Evolutionary conservation across 64 coral and sea anemone genomes (phyloP).

Genomic region (Exaiptasia diaphana): DNA sequence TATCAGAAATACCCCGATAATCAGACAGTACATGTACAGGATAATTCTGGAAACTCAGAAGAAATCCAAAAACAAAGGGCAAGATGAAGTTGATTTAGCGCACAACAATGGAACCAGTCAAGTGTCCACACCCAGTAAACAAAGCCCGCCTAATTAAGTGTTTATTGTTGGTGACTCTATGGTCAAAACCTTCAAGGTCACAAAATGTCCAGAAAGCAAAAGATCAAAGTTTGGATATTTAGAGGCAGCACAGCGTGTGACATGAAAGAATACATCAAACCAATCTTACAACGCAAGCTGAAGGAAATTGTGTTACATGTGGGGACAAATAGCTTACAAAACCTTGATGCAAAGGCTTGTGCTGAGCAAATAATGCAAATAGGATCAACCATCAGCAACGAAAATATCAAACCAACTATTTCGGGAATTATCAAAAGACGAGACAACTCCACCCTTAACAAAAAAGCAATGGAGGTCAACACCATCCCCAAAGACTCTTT

Average conservation of each 20-base stretch:
- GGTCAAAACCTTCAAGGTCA: conserved; percentile 16
- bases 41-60: too few relatives aligned
- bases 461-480: conserved; percentile 24
- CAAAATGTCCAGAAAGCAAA: neutral
- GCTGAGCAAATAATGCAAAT: conserved; percentile 41
- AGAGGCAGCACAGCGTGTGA: neutral
- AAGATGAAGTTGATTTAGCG: too few relatives aligned
- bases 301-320: conserved; percentile 13
- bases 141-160: too few relatives aligned
- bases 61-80: too few relatives aligned
- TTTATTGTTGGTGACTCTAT: conserved; percentile 9
- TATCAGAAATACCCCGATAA: too few relatives aligned
- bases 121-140: too few relatives aligned
- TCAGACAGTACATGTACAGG: too few relatives aligned
- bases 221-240: neutral
- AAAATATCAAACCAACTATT: conserved; percentile 38
- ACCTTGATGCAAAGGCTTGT: neutral
- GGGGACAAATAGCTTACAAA: conserved; percentile 8
- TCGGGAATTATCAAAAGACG: conserved; percentile 30
- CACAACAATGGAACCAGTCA: too few relatives aligned
- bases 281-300: neutral
- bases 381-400: neutral
- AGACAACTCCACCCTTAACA: conserved; percentile 2
- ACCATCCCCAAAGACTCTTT: neutral
- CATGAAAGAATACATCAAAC: conserved; percentile 10